Conservation (phyloP, 2,113 vertebrate species). For the Nothoprocta perdicaria region DNA sequence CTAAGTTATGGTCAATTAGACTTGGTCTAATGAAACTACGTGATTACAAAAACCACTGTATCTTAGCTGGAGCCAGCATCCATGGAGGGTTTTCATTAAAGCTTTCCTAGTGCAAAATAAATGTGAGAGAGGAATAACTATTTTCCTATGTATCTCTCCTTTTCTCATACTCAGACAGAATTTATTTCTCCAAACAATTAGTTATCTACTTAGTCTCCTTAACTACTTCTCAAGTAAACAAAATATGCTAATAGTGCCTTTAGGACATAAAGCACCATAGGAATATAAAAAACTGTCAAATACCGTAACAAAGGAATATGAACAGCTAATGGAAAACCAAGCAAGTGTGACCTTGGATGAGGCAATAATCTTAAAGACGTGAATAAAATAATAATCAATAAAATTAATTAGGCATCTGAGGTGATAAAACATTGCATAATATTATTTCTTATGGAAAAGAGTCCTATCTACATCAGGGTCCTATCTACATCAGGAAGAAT, state of each 20-base stretch:
- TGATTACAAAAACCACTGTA: neutral
- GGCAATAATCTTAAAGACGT: neutral
- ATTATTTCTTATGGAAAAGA: neutral
- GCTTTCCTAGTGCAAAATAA: neutral
- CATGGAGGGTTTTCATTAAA: neutral
- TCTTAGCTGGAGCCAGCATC: neutral
- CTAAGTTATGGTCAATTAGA: too few relatives aligned
- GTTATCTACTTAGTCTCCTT: neutral
- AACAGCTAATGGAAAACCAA: neutral
- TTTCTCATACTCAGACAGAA: neutral
- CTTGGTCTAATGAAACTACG: neutral
- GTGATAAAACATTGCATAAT: neutral
- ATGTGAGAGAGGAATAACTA: neutral
- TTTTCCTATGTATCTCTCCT: neutral
- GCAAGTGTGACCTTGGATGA: neutral
- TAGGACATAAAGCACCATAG: accelerated
- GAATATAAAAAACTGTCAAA: neutral
- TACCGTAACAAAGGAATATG: neutral
- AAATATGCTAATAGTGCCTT: neutral
- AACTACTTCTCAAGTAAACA: neutral
- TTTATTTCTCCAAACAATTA: neutral
- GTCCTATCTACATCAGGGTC: neutral
- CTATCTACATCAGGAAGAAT: neutral
- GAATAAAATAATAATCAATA: neutral
- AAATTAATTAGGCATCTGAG: neutral